Conservation (phyloP, 2,113 vertebrate genomes). For the Lepus europaeus region DNA sequence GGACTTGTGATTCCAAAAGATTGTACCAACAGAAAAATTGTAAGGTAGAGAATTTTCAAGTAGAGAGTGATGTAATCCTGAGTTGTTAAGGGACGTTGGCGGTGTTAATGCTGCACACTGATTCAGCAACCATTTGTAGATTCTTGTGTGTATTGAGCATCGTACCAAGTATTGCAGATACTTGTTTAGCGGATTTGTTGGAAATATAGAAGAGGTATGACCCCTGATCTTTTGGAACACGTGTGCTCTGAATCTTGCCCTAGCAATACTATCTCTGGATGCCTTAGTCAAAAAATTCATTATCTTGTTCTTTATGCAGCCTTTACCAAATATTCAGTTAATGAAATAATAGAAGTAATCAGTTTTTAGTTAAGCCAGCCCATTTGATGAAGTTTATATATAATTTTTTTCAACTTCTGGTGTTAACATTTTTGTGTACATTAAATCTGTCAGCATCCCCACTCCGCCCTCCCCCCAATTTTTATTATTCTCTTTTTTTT, state of each 20-base stretch:
- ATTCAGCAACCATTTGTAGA: neutral
- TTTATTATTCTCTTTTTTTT: neutral
- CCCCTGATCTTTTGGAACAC: conserved; percentile 2
- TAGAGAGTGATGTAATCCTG: neutral
- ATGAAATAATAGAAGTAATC: neutral
- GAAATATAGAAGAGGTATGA: neutral
- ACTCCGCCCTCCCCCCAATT: too few relatives aligned
- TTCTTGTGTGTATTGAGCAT: neutral
- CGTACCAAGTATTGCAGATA: neutral
- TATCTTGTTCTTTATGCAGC: neutral
- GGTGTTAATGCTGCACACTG: neutral
- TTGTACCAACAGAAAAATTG: neutral
- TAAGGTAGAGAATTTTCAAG: neutral
- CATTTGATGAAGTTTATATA: conserved; percentile 19
- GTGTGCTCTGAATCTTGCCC: neutral
- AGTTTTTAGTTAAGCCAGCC: conserved; percentile 35
- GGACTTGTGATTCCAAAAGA: neutral
- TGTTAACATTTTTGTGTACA: neutral
- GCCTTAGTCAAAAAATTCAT: neutral
- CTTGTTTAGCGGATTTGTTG: neutral
- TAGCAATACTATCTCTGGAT: neutral
- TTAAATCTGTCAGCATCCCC: neutral
- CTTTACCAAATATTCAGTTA: conserved; percentile 10
- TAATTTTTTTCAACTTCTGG: neutral
- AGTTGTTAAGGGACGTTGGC: neutral